Evolutionary conservation across 2,888 invertebrate genomes (phyloP), one percentile per base, ranked within the genome.

Genomic region (Synanthedon tipuliformis): DNA sequence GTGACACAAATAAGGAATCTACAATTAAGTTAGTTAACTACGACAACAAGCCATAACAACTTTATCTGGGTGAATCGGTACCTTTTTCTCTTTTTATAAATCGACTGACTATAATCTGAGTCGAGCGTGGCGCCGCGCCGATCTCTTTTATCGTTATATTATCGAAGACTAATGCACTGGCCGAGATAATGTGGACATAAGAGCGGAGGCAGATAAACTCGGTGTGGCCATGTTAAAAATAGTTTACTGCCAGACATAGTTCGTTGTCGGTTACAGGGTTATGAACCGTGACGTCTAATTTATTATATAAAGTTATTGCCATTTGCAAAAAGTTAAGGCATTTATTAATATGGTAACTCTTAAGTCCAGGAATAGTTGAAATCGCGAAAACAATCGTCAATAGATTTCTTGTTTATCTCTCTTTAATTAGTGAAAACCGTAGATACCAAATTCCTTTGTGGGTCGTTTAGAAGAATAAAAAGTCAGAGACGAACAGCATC

Each of bases 181-280:
- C 64, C 66, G 69, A 75, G 86, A 87, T 86, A 87, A 78, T 69
- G 60, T 68, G 66, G 74, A 71, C 81, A 82, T 82, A 82, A 85
- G 83, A 83, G 84, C 82, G 73, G 84, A 78, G 74, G 83, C 84
- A 79, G 86, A 87, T 86, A 85, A 78, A 77, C 78, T 70, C 83
- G 67, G 83, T 85, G 86, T 86, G 85, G 84, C 73, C 85, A 81
- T 85, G 86, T 85, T 85, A 81, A 82, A 85, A 85, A 86, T 85
- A 84, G 83, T 85, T 80, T 82, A 85, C 83, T 34, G 34, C 34
- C 34, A 83, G 75, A 81, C 78, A 83, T 85, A 84, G 80, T 79
- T 81, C 78, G 64, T 64, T 75, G 71, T 75, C 71, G 66, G 69
- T 59, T 66, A 64, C 65, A 66, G 74, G 71, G 68, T 65, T 70